phyloP scores from a whole-genome alignment of 2,797 vertebrate genomes.

The Catostomus latipinnis region DNA sequence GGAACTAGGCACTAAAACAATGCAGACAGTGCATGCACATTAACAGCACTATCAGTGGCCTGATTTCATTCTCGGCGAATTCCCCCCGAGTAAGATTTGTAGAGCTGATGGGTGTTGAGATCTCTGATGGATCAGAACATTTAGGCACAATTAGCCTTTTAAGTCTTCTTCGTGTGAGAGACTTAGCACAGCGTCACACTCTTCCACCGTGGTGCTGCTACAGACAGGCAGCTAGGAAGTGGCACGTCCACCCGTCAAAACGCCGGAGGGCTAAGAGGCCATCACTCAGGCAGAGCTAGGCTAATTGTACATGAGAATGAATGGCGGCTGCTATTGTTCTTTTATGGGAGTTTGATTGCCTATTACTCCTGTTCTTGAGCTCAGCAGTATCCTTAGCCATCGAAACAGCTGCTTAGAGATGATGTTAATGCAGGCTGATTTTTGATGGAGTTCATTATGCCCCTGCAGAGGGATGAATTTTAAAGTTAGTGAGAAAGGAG shows the following conservation, averaged over 20 bases:
- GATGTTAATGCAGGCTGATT: conserved; percentile 49
- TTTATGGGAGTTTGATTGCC: conserved; percentile 51
- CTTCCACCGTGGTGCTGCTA: background rate
- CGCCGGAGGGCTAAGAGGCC: conserved; percentile 39
- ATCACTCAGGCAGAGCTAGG: conserved; percentile 37
- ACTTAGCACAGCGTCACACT: conserved; percentile 23
- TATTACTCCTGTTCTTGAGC: conserved; percentile 50
- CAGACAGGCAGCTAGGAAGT: conserved; percentile 37
- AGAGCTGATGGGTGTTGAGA: conserved; percentile 27
- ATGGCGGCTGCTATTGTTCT: conserved; percentile 52
- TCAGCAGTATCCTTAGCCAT: conserved; percentile 32
- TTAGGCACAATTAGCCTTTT: conserved; percentile 55
- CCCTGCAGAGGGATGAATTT: conserved; percentile 50
- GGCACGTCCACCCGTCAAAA: conserved; percentile 34
- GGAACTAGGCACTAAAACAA: background rate
- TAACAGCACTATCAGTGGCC: background rate
- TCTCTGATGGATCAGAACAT: conserved; percentile 42
- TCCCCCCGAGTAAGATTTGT: background rate
- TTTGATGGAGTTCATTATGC: conserved; percentile 52
- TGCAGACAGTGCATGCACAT: background rate
- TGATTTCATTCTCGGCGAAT: background rate
- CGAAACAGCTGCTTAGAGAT: conserved; percentile 43
- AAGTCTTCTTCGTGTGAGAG: conserved; percentile 51
- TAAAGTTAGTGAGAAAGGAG: conserved; percentile 48
- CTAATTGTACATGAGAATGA: conserved; percentile 51